A percentile compares a stretch with the other conserved stretches of the same genome.
phyloP scores from a whole-genome alignment of 1,140 invertebrate genomes.

The Halictus rubicundus region DNA sequence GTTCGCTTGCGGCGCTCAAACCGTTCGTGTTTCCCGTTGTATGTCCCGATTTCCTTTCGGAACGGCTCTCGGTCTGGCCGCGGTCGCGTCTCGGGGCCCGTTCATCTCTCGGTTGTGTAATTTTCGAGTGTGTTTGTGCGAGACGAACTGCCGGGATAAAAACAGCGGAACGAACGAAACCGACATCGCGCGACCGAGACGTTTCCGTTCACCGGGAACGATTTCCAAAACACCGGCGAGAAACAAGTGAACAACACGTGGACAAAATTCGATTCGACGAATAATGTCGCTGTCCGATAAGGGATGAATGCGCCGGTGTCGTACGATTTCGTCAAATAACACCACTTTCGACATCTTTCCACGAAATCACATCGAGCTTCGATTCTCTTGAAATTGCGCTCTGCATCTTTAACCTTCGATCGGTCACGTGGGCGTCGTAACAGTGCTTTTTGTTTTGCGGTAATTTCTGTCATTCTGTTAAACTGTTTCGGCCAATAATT shows the following conservation, averaged over 20 bases:
- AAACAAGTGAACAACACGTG: conserved; percentile 48
- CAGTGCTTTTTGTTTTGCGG: too few relatives aligned
- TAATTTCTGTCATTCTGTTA: too few relatives aligned
- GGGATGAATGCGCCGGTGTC: conserved; percentile 2
- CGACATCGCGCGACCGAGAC: not conserved
- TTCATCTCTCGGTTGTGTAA: not conserved
- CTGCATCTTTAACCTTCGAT: too few relatives aligned
- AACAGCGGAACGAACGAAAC: not conserved
- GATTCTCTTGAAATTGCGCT: too few relatives aligned
- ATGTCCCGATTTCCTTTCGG: conserved; percentile 50
- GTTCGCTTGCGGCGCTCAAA: conserved; percentile 75
- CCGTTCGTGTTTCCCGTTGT: conserved; percentile 51
- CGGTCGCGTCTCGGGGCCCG: conserved; percentile 3
- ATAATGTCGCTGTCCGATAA: conserved; percentile 10
- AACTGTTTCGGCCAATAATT: too few relatives aligned
- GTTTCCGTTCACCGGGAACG: not conserved
- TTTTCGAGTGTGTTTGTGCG: not conserved
- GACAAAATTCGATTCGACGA: not conserved
- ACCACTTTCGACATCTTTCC: too few relatives aligned
- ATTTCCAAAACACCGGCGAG: not conserved
- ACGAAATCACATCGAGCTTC: too few relatives aligned
- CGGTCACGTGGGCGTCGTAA: too few relatives aligned
- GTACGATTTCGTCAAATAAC: not conserved
- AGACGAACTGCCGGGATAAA: too few relatives aligned
- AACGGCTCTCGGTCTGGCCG: conserved; percentile 6